These are phyloP conservation scores for Alviniconcha marisindica DNA, from an alignment of 1,140 invertebrate genomes.

Conservation along the genomic window DNA sequence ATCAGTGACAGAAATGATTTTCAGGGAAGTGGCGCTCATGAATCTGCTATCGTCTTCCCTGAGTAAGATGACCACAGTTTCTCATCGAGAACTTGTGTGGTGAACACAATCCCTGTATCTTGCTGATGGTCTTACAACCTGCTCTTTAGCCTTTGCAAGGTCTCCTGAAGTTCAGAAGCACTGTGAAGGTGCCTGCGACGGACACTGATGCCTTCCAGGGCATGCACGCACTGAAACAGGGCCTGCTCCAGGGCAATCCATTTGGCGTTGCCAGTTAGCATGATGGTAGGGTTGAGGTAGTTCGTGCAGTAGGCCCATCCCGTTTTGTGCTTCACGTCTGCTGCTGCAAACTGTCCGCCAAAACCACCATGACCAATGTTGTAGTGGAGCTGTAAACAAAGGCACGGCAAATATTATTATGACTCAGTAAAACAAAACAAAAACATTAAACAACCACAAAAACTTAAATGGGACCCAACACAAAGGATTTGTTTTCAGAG, in stretches of 20 bases:
- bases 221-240: constrained; percentile 56
- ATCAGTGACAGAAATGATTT: no score
- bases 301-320: constrained; percentile 67
- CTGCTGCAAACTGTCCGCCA: constrained; percentile 66
- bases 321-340: constrained; percentile 59
- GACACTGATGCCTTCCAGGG: constrained; percentile 47
- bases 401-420: constrained; percentile 31
- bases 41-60: no score
- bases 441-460: no score
- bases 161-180: constrained; percentile 14
- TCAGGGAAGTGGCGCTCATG: no score
- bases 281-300: constrained; percentile 50
- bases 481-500: no score
- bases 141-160: neutral
- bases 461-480: no score
- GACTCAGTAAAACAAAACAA: no score
- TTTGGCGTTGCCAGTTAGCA: constrained; percentile 43
- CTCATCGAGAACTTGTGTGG: no score
- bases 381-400: constrained; percentile 52
- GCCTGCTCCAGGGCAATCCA: constrained; percentile 51
- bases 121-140: no score
- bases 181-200: constrained; percentile 20
- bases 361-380: constrained; percentile 67
- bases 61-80: no score
- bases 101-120: no score